These are phyloP conservation scores for Macrosiphum euphorbiae DNA, from an alignment of 2,888 invertebrate species.

Conservation along the genomic window DNA sequence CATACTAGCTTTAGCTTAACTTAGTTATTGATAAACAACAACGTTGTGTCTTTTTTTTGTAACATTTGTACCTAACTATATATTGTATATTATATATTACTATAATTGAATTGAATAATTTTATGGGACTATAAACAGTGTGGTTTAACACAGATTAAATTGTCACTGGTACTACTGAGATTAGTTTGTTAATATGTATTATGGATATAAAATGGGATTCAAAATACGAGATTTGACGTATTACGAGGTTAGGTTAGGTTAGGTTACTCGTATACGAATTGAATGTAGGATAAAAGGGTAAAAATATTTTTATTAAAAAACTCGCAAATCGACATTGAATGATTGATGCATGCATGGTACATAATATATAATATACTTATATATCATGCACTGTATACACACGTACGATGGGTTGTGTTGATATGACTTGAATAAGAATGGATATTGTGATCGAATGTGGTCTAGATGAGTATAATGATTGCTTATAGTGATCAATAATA, in stretches of 20 bases:
- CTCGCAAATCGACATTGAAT: constrained; percentile 1
- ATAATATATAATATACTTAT: neutral
- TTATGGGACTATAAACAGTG: neutral
- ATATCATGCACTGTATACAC: neutral
- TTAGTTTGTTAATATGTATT: neutral
- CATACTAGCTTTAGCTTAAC: neutral
- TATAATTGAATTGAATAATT: neutral
- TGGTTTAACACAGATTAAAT: neutral
- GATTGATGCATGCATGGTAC: neutral
- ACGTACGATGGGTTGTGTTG: neutral
- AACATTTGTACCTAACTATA: too few species aligned
- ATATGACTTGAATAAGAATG: constrained; percentile 20
- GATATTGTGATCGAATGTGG: neutral
- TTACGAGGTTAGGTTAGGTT: too few species aligned
- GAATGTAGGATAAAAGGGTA: neutral
- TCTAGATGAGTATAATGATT: constrained; percentile 15
- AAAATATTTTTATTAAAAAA: constrained; percentile 3
- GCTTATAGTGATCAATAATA: neutral
- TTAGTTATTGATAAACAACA: neutral
- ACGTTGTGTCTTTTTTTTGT: neutral
- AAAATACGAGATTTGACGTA: constrained; percentile 22
- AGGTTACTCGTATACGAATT: too few species aligned
- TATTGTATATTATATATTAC: too few species aligned
- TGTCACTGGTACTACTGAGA: neutral
- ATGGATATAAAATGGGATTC: neutral